Evolutionary conservation across 1,140 invertebrate species (phyloP).

Genomic region (Anastrepha ludens): DNA sequence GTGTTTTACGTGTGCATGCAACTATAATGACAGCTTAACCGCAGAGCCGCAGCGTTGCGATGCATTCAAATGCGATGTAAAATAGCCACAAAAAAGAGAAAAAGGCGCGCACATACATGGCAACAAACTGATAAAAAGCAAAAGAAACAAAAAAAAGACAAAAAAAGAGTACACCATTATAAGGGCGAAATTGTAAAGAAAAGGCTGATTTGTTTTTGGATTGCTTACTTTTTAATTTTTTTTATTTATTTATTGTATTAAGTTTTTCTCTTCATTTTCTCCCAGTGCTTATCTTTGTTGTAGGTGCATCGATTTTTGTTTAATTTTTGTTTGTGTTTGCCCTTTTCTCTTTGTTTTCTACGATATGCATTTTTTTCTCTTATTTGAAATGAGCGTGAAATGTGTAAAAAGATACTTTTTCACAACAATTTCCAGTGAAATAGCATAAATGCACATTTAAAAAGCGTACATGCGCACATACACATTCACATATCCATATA

Average conservation of each 20-base stretch:
- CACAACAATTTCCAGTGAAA: not conserved
- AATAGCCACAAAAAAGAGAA: conserved; percentile 22
- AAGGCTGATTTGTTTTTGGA: not conserved
- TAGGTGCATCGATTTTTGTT: not conserved
- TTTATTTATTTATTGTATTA: not conserved
- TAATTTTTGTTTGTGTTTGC: not conserved
- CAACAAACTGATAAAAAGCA: not conserved
- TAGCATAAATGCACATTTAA: not conserved
- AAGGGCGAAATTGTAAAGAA: conserved; percentile 15
- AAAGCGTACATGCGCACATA: not conserved
- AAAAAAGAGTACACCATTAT: not conserved
- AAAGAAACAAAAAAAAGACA: conserved; percentile 2
- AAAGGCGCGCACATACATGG: not conserved
- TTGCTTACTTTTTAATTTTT: not conserved
- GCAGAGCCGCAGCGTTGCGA: conserved; percentile 37
- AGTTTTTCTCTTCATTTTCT: not conserved
- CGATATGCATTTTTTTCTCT: not conserved
- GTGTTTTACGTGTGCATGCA: not conserved
- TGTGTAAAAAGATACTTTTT: conserved; percentile 25
- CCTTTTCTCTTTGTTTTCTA: not conserved
- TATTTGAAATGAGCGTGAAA: not conserved
- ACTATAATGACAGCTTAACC: conserved; percentile 51
- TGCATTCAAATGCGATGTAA: conserved; percentile 47
- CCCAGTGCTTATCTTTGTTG: not conserved
- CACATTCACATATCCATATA: not conserved